Evolutionary conservation across 2,888 invertebrate genomes (phyloP).

Genomic region (Seira ritae): DNA sequence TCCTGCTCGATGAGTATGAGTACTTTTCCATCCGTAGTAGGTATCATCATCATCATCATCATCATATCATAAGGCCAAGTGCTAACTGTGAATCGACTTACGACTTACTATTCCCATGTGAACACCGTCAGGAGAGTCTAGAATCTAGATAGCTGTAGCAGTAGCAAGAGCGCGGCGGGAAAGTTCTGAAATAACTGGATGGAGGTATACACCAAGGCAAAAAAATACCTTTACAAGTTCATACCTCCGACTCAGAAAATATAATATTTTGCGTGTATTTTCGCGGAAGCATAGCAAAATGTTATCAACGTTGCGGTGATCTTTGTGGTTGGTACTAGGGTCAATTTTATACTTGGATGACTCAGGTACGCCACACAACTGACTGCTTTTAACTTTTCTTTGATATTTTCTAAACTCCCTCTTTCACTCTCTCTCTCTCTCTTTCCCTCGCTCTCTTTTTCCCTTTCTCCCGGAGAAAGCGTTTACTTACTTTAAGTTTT

Average conservation of each 20-base stretch:
- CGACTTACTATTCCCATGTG: conserved; percentile 3
- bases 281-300: not conserved
- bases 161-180: too few relatives aligned
- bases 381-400: conserved; percentile 2
- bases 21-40: too few relatives aligned
- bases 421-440: too few relatives aligned
- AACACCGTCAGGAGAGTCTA: not conserved
- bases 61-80: not conserved
- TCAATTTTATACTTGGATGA: conserved; percentile 13
- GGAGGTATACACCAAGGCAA: not conserved
- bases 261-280: not conserved
- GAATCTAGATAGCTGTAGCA: too few relatives aligned
- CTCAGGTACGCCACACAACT: not conserved
- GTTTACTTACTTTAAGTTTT: too few relatives aligned
- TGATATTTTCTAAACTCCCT: not conserved
- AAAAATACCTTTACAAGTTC: conserved; percentile 13
- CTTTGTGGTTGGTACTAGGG: not conserved
- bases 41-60: too few relatives aligned
- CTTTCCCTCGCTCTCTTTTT: too few relatives aligned
- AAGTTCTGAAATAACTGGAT: too few relatives aligned
- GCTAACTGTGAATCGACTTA: not conserved
- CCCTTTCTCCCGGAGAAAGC: too few relatives aligned
- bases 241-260: not conserved
- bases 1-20: too few relatives aligned
- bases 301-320: conserved; percentile 7